Evolutionary conservation across 2,797 vertebrate genomes (phyloP), one percentile per base, ranked within the genome.

Genomic region (Eurystomus glaucurus): DNA sequence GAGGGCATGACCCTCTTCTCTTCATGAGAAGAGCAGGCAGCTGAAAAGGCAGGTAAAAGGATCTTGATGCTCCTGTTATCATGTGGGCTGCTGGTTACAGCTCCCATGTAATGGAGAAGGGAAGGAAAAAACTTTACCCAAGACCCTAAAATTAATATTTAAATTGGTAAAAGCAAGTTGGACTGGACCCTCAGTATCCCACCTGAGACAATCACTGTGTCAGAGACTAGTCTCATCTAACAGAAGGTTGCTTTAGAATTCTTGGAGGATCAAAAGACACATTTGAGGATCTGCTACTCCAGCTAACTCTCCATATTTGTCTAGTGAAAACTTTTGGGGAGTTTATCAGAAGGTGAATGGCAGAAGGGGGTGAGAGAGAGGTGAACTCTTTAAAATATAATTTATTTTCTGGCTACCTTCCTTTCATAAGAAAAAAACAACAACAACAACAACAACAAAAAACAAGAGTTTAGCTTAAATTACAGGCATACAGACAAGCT

Each of bases 351-450:
- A 89, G 13, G 8, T 18, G 22, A 97, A 74, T 85, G 22, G 55
- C 12, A 87, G 54, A 94, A 94, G 16, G 52, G 39, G 64, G 65
- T 90, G 76, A 94, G 29, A 90, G 14, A 31, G 66, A 93, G 80
- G 60, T 89, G 64, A 95, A 89, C 35, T 83, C 71, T 79, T 79
- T 61, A 92, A 91, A 92, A 93, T 39, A 68, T 17, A 70, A 95
- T 88, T 96, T 88, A 82, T 85, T 96, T 97, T 78, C 61, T 94
- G 61, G 65, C 78, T 92, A 94, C 52, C 23, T 85, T 82, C 43
- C 78, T 93, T 91, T 84, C 51, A 39, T 64, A 89, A 52, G 45
- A 54, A 72, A 35, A 91, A 86, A 91, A 62, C 71, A 48, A 90
- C 23, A 93, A 83, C 51, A 22, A 72, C n/a, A 33, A 23, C n/a